Evolutionary conservation across 2,797 vertebrate genomes (phyloP), one percentile per base, ranked within the genome.

Genomic region (Steatocranus sp.): DNA sequence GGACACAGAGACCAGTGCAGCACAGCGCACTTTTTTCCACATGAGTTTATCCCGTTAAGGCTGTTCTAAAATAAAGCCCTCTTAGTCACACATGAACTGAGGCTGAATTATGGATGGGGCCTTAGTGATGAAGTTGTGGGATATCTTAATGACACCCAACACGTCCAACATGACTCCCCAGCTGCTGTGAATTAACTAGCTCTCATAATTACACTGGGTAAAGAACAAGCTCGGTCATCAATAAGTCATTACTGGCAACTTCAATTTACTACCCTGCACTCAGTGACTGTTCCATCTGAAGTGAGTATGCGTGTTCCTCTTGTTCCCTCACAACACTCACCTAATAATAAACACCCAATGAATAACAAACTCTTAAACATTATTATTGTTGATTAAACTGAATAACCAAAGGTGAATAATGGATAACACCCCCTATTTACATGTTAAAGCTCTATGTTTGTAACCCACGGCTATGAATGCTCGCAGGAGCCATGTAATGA

Each of bases 21-120:
- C 94, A 91, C 91, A 89, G 88, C 85, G 41, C 91, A 94, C 94
- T 92, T 95, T 96, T 96, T 95, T 96, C 95, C 95, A 96, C 96
- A 94, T 96, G 95, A 96, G 87, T 96, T 95, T 96, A 91, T 94
- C 93, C 91, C 83, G 86, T 96, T 96, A 94, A 87, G 83, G 93
- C 93, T 89, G 81, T 85, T 90, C 93, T 89, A 94, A 94, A 95
- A 95, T 95, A 96, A 96, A 96, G 93, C 88, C 90, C 88, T 92
- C 86, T 95, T 95, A 94, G 89, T 94, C 89, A 93, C 91, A 94
- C 94, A 94, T 89, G 92, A 95, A 87, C 86, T 88, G 86, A 63
- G 79, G 86, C 85, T 96, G 91, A 96, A 96, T 96, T 96, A 96
- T 96, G 80, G 88, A 96, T 96, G 79, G 87, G 82, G 82, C 78